Evolutionary conservation across 2,113 vertebrate genomes (phyloP), one percentile per base, ranked within the genome.

Genomic region (Dicaeum eximium): DNA sequence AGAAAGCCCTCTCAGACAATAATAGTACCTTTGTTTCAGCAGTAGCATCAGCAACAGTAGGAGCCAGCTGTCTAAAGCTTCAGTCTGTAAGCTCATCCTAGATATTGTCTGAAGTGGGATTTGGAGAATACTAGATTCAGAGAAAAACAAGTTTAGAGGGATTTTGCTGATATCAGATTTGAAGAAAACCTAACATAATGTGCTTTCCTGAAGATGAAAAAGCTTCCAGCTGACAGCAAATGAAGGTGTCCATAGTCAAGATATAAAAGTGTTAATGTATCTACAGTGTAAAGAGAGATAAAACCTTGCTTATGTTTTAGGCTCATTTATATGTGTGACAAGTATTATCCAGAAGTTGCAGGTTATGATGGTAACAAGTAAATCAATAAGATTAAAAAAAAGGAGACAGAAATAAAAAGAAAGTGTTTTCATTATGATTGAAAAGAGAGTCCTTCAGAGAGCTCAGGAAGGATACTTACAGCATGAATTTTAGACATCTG

Each of bases 101-200:
- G 44, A 35, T 90, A 65, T 88, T 93, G n/a, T 92, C 54, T 94
- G 91, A 97, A 96, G 79, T 80, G 82, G 62, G 75, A 93, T 96
- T 93, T 92, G 42, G 75, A 92, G 70, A 95, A 86, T 78, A 71
- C n/a, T 51, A 15, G 13, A 61, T 85, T 88, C 53, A 85, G 62
- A 89, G 79, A 80, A 92, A 90, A 93, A 50, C 19, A 75, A 83
- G 45, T 96, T 90, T 90, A 80, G 24, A 72, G 35, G 71, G 84
- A 60, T 80, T 90, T 93, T 88, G 15, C 44, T 87, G 47, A 27
- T 90, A 92, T 17, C 69, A 79, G 53, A 66, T 89, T 90, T 92
- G 70, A 91, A 91, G 23, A 50, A 92, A 61, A 82, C 17, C 21
- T 71, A 71, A 65, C 79, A n/a, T 18, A 45, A 22, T 48, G 35